These are phyloP conservation scores for Lordiphosa fenestrarum DNA, from an alignment of 2,888 invertebrate species.

Conservation along the genomic window DNA sequence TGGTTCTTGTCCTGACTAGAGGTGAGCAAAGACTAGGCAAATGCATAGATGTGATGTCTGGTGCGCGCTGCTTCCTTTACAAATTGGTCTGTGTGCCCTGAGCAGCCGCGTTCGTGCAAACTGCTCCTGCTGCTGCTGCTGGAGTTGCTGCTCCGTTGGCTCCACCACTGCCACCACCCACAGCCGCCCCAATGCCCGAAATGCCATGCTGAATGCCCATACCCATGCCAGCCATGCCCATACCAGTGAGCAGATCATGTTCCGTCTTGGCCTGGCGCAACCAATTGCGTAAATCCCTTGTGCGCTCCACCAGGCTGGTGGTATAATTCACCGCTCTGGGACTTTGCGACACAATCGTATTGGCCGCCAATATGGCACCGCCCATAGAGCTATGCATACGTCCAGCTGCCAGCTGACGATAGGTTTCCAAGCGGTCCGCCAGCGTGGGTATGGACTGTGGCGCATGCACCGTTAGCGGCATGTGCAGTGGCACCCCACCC, in stretches of 20 bases:
- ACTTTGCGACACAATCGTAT: conserved; percentile 79
- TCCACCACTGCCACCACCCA: conserved; percentile 9
- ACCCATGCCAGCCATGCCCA: conserved; percentile 28
- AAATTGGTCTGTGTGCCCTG: too few relatives aligned
- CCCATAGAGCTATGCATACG: conserved; percentile 80
- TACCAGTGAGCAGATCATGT: conserved; percentile 76
- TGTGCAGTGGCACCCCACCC: conserved; percentile 1
- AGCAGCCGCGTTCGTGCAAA: too few relatives aligned
- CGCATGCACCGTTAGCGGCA: conserved; percentile 53
- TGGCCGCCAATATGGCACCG: conserved; percentile 79
- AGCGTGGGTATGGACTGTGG: conserved; percentile 80
- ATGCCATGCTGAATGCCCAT: conserved; percentile 14
- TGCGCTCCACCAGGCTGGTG: conserved; percentile 84
- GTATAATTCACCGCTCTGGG: conserved; percentile 82
- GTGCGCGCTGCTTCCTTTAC: too few relatives aligned
- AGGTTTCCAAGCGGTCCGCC: conserved; percentile 82
- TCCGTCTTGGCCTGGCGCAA: conserved; percentile 82
- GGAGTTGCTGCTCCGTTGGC: too few relatives aligned
- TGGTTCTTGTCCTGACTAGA: too few relatives aligned
- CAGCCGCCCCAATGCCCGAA: conserved; percentile 22
- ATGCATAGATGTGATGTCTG: too few relatives aligned
- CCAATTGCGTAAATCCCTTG: conserved; percentile 85
- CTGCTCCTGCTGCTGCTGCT: too few relatives aligned
- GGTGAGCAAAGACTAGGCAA: too few relatives aligned
- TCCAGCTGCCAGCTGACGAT: conserved; percentile 81